Evolutionary conservation across 2,888 invertebrate genomes (phyloP), one percentile per base, ranked within the genome.

Genomic region (Deilephila porcellus): DNA sequence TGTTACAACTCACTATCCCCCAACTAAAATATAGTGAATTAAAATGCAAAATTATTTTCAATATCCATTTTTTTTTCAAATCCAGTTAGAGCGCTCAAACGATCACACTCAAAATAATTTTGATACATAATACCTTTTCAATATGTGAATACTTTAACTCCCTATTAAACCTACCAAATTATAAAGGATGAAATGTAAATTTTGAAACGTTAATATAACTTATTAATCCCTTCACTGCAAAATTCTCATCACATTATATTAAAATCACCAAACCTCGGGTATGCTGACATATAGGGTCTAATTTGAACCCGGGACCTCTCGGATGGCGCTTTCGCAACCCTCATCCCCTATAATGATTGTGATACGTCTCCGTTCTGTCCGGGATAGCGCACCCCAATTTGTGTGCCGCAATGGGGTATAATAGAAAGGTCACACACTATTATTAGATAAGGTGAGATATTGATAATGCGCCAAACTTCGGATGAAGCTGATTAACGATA

Each of bases 351-450:
- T 71, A 71, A 60, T 71, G 71, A 71, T 60, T 25, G 71, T 71
- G 71, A 71, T 71, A 71, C 34, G 60, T 71, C 71, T 60, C 60
- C 29, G 45, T 17, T 56, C 4, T 56, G n/a, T 14, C 20, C 25
- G 25, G 52, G 63, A 25, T 75, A 37, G 20, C 37, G 71, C 1
- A 73, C 71, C 17, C 72, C 70, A 64, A 74, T 78, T 80, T 34
- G 32, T 7, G 60, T 19, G 32, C n/a, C 74, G 45, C 64, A 20
- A 74, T 79, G 78, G 79, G 71, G 63, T 14, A 52, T 52, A 67
- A 63, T 63, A 19, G 63, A 67, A 52, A 67, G 25, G 67, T 25
- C 67, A 67, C 45, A 67, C 25, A 45, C 67, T 67, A 67, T 67
- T 52, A 67, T 67, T 25, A 67, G 37, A 11, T 45, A 67, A 64